Base-by-base conservation (phyloP, 1,140 invertebrate species). In the Pararge aegeria region DNA sequence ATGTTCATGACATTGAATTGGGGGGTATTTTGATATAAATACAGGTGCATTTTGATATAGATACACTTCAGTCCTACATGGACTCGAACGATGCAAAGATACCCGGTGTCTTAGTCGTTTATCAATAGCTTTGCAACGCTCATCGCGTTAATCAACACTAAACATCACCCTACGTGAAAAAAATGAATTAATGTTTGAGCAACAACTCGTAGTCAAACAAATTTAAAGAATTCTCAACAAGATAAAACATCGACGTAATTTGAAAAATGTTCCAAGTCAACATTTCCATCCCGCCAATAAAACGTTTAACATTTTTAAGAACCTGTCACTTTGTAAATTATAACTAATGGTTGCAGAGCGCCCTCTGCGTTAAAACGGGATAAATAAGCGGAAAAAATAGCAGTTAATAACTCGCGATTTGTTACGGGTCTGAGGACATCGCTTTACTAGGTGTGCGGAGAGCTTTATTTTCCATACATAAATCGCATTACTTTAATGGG, bases 371-470 rank as follows among this genome's bases (percentile, higher is more conserved):
- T 6, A 70, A 66, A 67, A 68, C 56, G 16, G 48, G 49, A 70
- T 65, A 75, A 76, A 74, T 67, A 73, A 42, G 58, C 65, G 55
- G 61, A 68, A 68, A 57, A 53, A 52, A 53, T 34, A 34, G 58
- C 44, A 71, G 53, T 73, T 73, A 71, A 66, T 75, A 71, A 70
- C 46, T 73, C 63, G 40, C 56, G 52, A 76, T 76, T 73, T 64
- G 67, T 57, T 48, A 66, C 55, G 59, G 62, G 53, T 42, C 19
- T 55, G 6, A 50, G 48, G 12, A 44, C 50, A 42, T 42, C 37
- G 37, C 13, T 42, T 54, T 42, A 54, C 24, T 16, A 21, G 5
- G 7, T 52, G 12, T 19, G 12, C 9, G 9, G 18, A 9, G 13
- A 42, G 38, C 38, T 42, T 42, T 42, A 42, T 42, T 42, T 16